Evolutionary conservation across 2,113 vertebrate genomes (phyloP).

Genomic region (Heterochromis multidens): DNA sequence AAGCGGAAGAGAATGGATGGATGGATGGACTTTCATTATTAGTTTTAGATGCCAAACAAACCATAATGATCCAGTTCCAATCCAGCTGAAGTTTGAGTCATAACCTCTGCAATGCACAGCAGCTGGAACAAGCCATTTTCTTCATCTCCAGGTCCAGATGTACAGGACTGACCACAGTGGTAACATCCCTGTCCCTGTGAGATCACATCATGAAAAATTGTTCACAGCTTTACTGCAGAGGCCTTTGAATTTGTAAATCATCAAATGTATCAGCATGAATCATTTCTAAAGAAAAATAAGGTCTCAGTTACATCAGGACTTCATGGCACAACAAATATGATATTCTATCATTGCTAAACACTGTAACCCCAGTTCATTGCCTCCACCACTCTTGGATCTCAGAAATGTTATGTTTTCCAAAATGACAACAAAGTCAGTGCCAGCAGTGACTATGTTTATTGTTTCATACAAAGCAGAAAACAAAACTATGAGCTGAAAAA

Average conservation of each 20-base stretch:
- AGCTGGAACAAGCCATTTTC: conserved; percentile 1
- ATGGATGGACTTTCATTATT: background rate
- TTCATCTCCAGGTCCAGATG: conserved; percentile 20
- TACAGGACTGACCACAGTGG: background rate
- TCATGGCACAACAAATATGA: background rate
- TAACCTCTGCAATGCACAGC: background rate
- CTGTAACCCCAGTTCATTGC: conserved; percentile 59
- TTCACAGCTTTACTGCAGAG: conserved; percentile 9
- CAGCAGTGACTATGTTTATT: conserved; percentile 61
- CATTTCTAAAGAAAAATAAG: background rate
- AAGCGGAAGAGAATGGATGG: no score
- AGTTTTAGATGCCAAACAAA: background rate
- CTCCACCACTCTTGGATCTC: conserved; percentile 35
- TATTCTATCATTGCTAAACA: background rate
- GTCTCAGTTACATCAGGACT: background rate
- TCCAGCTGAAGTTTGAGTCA: background rate
- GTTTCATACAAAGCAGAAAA: conserved; percentile 54
- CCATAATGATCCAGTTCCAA: background rate
- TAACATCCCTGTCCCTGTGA: background rate
- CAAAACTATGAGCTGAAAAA: conserved; percentile 61
- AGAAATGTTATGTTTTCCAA: conserved; percentile 33
- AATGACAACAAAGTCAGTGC: conserved; percentile 57
- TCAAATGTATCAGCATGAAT: background rate
- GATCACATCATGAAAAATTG: background rate
- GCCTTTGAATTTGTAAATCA: background rate